These are phyloP conservation scores for Trichacis sp. DNA, from an alignment of 2,888 invertebrate genomes.

Conservation along the genomic window DNA sequence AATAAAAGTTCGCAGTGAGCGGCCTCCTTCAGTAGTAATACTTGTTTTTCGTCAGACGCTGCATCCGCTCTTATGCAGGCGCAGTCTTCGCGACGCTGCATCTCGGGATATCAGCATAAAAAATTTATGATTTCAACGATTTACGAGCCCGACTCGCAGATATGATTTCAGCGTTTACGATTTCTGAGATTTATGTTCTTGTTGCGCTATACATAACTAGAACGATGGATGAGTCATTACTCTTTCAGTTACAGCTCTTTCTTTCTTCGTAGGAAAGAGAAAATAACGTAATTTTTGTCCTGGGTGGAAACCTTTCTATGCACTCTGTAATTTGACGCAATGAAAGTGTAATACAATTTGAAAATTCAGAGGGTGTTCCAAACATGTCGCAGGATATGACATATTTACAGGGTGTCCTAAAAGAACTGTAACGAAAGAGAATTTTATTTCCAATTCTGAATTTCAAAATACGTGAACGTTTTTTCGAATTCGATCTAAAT, in stretches of 20 bases:
- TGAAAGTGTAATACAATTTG: no score
- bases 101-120: constrained; percentile 44
- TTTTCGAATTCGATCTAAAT: no score
- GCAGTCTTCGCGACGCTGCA: constrained; percentile 16
- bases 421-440: no score
- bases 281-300: not conserved
- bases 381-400: no score
- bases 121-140: constrained; percentile 49
- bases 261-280: not conserved
- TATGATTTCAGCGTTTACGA: constrained; percentile 51
- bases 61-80: constrained; percentile 40
- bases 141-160: constrained; percentile 43
- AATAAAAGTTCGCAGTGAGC: constrained; percentile 24
- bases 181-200: constrained; percentile 45
- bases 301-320: no score
- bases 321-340: no score
- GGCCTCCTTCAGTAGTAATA: constrained; percentile 36
- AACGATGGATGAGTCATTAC: constrained; percentile 31
- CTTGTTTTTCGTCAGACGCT: constrained; percentile 42
- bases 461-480: no score
- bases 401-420: no score
- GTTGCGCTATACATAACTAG: constrained; percentile 25
- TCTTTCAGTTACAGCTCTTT: constrained; percentile 22
- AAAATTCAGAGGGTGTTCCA: no score
- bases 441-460: no score